Percentiles rank a stretch among this genome's conserved stretches.
phyloP scores from a whole-genome alignment of 2,797 vertebrate genomes.

The Mareca strepera region DNA sequence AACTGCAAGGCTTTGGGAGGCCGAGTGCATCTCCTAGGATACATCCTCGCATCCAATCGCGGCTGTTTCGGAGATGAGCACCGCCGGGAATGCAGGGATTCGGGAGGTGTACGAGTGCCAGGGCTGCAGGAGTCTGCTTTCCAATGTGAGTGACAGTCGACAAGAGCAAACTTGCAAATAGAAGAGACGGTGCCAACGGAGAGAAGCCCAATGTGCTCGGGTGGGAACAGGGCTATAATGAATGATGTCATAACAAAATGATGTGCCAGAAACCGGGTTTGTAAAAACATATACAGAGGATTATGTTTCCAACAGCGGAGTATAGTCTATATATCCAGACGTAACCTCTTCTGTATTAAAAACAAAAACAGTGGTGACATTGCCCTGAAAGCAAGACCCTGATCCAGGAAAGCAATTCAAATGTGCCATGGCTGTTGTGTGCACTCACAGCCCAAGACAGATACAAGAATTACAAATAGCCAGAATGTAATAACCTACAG shows the following conservation, averaged over 20 bases:
- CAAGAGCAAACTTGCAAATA: background rate
- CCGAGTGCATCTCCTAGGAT: background rate
- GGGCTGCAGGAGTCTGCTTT: background rate
- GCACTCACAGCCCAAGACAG: background rate
- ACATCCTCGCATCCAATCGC: background rate
- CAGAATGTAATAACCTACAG: background rate
- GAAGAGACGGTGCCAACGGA: background rate
- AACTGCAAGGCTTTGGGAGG: slow-evolving; percentile 26
- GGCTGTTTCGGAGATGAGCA: background rate
- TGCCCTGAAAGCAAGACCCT: background rate
- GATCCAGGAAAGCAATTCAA: background rate
- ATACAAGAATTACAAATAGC: background rate
- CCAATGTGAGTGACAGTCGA: background rate
- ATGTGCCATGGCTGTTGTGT: background rate
- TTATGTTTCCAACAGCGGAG: background rate
- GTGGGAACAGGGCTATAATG: background rate
- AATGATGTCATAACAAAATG: background rate
- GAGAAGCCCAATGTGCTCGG: background rate
- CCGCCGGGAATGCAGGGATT: fast-evolving
- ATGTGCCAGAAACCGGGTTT: background rate
- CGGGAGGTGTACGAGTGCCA: fast-evolving
- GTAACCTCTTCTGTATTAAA: background rate
- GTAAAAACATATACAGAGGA: background rate
- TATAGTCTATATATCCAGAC: background rate
- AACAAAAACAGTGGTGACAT: background rate